Base-by-base conservation (phyloP, 2,113 vertebrate species). In the Gavialis gangeticus region DNA sequence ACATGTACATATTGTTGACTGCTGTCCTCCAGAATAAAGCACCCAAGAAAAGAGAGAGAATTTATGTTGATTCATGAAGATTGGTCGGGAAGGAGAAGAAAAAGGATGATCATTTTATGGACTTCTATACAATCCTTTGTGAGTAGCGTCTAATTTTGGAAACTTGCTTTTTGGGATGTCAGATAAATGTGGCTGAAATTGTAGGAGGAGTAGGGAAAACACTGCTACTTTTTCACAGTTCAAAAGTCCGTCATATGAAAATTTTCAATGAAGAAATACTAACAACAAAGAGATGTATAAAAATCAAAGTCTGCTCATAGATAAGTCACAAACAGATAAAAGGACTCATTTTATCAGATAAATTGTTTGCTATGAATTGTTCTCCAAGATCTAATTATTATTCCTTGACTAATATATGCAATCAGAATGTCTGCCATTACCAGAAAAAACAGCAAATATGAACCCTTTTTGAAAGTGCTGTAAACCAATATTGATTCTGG, bases 1-100 rank as follows among this genome's bases (percentile, higher is more conserved):
- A 21, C 19, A 3, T 82, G 7, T 15, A 30, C 10, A 24, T 30
- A 30, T 6, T 57, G 1, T 19, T 1, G 2, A 22, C 15, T 3
- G 27, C 63, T 60, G 86, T 88, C 64, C 1, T 1, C 37, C 27
- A 13, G 2, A 13, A 55, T 7, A 71, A 80, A 11, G 7, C 7
- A 82, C 55, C 21, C 30, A 71, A 37, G 67, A 71, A 37, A 71
- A 34, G 37, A 12, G 30, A 5, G 37, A 34, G 34, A 71, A 22
- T 5, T 22, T 37, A 37, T 37, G 30, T 22, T 17, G 13, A 18
- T 71, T 18, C 19, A 71, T 21, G 12, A 5, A 71, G 66, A 67
- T 11, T 71, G 13, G 13, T 71, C 46, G 46, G 46, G 46, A 71
- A 34, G 37, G 66, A 21, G 37, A 71, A 71, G 30, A 64, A 64